phyloP scores from a whole-genome alignment of 1,140 invertebrate genomes.

The Scaptomyza montana region DNA sequence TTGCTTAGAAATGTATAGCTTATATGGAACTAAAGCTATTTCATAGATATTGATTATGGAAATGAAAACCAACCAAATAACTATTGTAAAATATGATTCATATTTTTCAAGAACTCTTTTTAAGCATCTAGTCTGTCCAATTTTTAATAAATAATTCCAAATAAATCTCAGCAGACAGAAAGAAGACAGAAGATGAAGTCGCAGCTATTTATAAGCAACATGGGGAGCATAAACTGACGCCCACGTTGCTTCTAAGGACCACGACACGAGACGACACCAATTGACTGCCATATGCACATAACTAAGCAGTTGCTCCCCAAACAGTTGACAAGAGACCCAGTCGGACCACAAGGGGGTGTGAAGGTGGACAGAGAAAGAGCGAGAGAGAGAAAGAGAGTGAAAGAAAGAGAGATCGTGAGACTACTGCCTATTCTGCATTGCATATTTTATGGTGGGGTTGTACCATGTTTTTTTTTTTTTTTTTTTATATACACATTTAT shows the following conservation, averaged over 20 bases:
- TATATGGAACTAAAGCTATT: too few species aligned
- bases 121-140: too few species aligned
- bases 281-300: conserved; percentile 75
- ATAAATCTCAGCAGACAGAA: conserved; percentile 15
- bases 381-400: too few species aligned
- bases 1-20: too few species aligned
- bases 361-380: too few species aligned
- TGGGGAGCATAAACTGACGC: conserved; percentile 56
- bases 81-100: too few species aligned
- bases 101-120: too few species aligned
- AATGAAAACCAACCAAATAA: too few species aligned
- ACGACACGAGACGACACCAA: conserved; percentile 60
- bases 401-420: neutral
- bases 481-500: neutral
- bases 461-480: conserved; percentile 8
- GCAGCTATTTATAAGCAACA: conserved; percentile 50
- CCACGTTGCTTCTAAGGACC: conserved; percentile 9
- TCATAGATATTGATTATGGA: too few species aligned
- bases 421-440: conserved; percentile 29
- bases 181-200: conserved; percentile 8
- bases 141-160: conserved; percentile 1
- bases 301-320: conserved; percentile 63
- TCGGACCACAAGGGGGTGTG: neutral
- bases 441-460: conserved; percentile 33
- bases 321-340: conserved; percentile 21